Evolutionary conservation across 2,797 vertebrate species (phyloP), one percentile per base, ranked within the genome.

Genomic region (Onychomys leucogaster): DNA sequence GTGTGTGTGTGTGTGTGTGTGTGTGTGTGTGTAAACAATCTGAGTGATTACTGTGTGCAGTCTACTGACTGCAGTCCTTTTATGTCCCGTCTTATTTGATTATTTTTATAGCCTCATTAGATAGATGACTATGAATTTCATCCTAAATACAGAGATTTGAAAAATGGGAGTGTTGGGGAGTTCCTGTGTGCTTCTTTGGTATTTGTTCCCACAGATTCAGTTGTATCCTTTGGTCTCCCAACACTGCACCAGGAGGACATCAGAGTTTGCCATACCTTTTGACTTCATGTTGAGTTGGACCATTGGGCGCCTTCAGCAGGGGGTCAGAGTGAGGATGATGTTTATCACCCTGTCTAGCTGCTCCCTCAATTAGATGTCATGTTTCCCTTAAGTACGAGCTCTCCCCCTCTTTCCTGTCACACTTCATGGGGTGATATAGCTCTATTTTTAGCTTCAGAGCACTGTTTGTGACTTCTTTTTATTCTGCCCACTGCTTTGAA

Each of bases 51-150:
- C 67, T 76, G 1, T 73, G 10, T 85, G 32, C 29, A 21, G 84
- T 23, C 29, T 94, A 59, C 19, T 32, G 13, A 29, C 75, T 86
- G 73, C 63, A 55, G 1, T 80, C 41, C 19, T 92, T 90, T 69
- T 32, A 52, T 63, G 23, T 34, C 27, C 63, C 92, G 27, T 73
- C n/a, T 91, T 59, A 5, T 75, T 85, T 94, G 75, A 59, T 55
- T 78, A 8, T 73, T 94, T 94, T 73, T 55, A 69, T 71, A 94
- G 85, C 29, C 41, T 94, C 76, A 83, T 83, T 29, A 86, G 34
- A 89, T 61, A 3, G 21, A 34, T 46, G 21, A 34, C 55, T 55
- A n/a, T 37, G n/a, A 3, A 55, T 92, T 95, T 71, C 29, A 85
- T 85, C 34, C 69, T 87, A 57, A 77, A 77, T 92, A 69, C 63